Percentiles rank a stretch among this genome's conserved stretches.
Evolutionary conservation across 2,113 vertebrate species (phyloP).

Genomic region (Salvator merianae): DNA sequence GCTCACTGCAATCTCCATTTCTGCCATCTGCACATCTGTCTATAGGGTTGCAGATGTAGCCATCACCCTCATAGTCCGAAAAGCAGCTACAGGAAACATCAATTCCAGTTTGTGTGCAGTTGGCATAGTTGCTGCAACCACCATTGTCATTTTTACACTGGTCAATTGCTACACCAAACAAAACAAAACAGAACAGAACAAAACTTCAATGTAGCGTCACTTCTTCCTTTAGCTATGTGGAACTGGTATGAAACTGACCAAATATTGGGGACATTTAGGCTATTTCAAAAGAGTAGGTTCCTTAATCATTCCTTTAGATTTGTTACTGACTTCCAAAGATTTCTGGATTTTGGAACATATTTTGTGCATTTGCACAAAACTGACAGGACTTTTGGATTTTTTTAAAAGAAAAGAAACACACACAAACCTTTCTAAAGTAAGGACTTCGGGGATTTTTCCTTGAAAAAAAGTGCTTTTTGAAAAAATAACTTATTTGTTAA

Average conservation of each 20-base stretch:
- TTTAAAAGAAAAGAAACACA: not conserved
- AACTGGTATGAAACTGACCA: no score
- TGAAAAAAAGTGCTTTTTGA: not conserved
- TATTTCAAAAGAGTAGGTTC: not conserved
- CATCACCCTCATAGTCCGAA: conserved; percentile 82
- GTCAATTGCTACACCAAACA: conserved; percentile 74
- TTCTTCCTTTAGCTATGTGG: not conserved
- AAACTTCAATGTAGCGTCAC: not conserved
- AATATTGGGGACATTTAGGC: not conserved
- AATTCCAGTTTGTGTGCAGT: conserved; percentile 79
- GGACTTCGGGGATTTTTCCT: no score
- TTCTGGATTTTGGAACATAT: not conserved
- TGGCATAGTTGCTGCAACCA: conserved; percentile 80
- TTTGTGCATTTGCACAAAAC: not conserved
- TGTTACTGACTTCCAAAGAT: not conserved
- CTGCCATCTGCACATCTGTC: conserved; percentile 77
- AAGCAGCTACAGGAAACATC: conserved; percentile 79
- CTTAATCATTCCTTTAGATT: not conserved
- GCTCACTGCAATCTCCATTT: conserved; percentile 89
- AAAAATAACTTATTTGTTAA: not conserved
- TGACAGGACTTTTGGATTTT: not conserved
- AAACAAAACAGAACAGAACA: not conserved
- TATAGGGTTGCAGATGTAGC: conserved; percentile 77
- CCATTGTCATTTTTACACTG: conserved; percentile 80
- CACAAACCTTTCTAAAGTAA: not conserved